Conservation (phyloP, 2,113 vertebrate species). For the Scartelaos histophorus region DNA sequence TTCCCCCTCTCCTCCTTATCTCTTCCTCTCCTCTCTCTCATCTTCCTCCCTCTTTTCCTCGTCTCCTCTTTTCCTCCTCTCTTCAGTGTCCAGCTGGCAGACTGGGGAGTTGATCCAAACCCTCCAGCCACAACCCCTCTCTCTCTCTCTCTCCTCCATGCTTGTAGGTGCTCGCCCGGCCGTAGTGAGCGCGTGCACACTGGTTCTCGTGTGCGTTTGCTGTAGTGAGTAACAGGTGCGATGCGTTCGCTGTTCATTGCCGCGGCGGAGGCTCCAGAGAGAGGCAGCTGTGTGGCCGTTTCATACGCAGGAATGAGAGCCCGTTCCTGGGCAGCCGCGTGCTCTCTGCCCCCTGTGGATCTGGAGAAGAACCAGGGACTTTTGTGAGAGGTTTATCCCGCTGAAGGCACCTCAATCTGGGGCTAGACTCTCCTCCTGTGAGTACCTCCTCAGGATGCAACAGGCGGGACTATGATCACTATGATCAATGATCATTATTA, state of each 20-base stretch:
- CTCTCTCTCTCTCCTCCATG: not conserved
- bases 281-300: not conserved
- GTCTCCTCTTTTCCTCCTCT: not conserved
- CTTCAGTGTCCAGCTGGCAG: constrained; percentile 62
- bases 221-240: not conserved
- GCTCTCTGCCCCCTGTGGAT: not conserved
- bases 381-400: not conserved
- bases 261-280: not conserved
- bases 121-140: constrained; percentile 61
- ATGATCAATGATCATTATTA: no score
- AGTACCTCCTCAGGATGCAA: not conserved
- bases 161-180: no score
- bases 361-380: not conserved
- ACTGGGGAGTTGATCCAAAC: constrained; percentile 75
- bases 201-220: no score
- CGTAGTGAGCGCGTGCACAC: no score
- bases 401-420: not conserved
- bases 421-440: not conserved
- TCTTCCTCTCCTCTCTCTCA: not conserved
- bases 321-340: not conserved
- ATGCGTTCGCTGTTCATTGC: not conserved
- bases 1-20: no score
- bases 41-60: no score
- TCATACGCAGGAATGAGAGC: not conserved
- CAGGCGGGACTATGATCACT: not conserved